phyloP scores from a whole-genome alignment of 2,888 invertebrate genomes.

The Trachelus tabidus region DNA sequence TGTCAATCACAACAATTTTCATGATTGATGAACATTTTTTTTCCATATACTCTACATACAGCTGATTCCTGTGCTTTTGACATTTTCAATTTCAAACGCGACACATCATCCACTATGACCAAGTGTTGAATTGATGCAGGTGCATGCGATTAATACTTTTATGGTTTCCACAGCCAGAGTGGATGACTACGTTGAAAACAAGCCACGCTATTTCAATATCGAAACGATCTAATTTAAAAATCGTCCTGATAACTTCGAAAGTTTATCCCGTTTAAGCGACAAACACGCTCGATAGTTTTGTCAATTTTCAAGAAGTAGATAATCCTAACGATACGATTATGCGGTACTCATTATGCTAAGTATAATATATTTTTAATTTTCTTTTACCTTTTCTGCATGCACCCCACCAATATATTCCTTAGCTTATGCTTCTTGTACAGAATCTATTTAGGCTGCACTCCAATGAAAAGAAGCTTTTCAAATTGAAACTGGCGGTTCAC shows the following conservation, averaged over 20 bases:
- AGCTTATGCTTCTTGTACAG: conserved; percentile 43
- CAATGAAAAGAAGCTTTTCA: conserved; percentile 4
- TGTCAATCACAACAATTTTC: not conserved
- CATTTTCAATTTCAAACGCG: not conserved
- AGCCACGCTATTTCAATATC: not conserved
- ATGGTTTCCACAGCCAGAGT: not conserved
- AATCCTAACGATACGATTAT: conserved; percentile 25
- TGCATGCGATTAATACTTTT: not conserved
- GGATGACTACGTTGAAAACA: not conserved
- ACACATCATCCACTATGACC: not conserved
- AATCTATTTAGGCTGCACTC: conserved; percentile 39
- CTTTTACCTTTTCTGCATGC: conserved; percentile 30
- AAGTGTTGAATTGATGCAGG: not conserved
- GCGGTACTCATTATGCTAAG: conserved; percentile 29
- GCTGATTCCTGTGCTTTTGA: not conserved
- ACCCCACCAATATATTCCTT: conserved; percentile 34
- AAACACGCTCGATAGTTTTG: not conserved
- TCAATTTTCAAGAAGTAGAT: conserved; percentile 5
- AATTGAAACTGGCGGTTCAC: conserved; percentile 35
- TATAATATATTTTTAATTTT: conserved; percentile 21
- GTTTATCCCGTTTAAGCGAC: too few relatives aligned
- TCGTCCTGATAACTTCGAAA: too few relatives aligned
- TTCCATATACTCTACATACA: not conserved
- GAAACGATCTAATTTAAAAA: not conserved
- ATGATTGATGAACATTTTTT: not conserved